A percentile compares a stretch with the other conserved stretches of the same genome.
Evolutionary conservation across 2,797 vertebrate species (phyloP).

Genomic region (Alosa sapidissima): DNA sequence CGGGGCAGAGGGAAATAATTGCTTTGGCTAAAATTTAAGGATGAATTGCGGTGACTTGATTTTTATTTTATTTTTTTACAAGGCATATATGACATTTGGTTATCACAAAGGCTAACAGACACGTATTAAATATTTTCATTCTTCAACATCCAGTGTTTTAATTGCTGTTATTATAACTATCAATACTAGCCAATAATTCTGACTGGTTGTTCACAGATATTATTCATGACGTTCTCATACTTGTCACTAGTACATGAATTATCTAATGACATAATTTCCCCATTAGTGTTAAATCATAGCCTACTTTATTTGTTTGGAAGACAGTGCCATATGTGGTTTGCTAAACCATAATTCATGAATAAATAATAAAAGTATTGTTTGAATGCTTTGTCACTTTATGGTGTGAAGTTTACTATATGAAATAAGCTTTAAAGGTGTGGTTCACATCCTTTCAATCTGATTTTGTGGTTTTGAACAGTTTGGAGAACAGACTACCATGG

Average conservation of each 20-base stretch:
- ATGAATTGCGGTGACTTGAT: background rate
- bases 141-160: background rate
- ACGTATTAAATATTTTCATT: background rate
- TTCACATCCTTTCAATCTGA: background rate
- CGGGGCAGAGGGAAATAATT: background rate
- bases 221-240: background rate
- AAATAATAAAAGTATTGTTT: constrained; percentile 2
- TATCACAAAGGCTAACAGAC: background rate
- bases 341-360: constrained; percentile 17
- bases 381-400: background rate
- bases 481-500: background rate
- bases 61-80: background rate
- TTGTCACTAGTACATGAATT: background rate
- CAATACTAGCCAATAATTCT: background rate
- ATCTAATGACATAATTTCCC: background rate
- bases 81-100: background rate
- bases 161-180: background rate
- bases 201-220: background rate
- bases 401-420: background rate
- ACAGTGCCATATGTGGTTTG: constrained; percentile 2
- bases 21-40: background rate
- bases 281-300: constrained; percentile 13
- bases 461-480: background rate
- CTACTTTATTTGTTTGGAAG: background rate
- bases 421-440: background rate